These are phyloP conservation scores for Vicugna pacos DNA, from an alignment of 2,113 vertebrate species.

Conservation along the genomic window DNA sequence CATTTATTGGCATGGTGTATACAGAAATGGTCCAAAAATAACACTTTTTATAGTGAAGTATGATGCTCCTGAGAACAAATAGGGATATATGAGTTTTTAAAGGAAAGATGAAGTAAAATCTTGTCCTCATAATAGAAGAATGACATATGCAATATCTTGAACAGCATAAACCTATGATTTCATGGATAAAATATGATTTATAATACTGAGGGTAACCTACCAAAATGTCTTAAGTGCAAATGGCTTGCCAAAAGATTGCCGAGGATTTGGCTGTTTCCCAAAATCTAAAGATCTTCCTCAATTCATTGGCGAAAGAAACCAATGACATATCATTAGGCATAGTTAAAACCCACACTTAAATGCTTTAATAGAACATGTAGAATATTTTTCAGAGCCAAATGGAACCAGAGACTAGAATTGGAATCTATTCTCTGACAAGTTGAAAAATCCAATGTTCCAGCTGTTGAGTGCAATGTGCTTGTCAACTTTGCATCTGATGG, in stretches of 20 bases:
- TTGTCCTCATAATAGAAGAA: neutral
- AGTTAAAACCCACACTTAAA: constrained; percentile 71
- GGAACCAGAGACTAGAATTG: constrained; percentile 44
- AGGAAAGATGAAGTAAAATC: neutral
- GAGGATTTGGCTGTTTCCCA: constrained; percentile 53
- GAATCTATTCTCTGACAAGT: constrained; percentile 55
- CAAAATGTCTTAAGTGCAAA: constrained; percentile 61
- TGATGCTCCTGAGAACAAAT: neutral
- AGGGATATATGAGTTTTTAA: neutral
- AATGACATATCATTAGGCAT: constrained; percentile 50
- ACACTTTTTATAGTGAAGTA: neutral
- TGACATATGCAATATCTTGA: neutral
- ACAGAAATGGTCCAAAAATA: neutral
- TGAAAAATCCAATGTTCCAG: constrained; percentile 53
- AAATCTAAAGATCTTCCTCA: constrained; percentile 48
- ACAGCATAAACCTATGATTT: constrained; percentile 54
- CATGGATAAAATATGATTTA: constrained; percentile 38
- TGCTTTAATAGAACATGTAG: constrained; percentile 50
- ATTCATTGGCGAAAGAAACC: constrained; percentile 47
- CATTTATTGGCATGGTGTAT: neutral
- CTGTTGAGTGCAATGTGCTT: constrained; percentile 69
- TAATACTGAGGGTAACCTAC: constrained; percentile 23
- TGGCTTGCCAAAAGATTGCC: constrained; percentile 38
- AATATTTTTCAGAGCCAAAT: constrained; percentile 58
- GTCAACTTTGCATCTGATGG: constrained; percentile 53